Base-by-base conservation (phyloP, 2,113 vertebrate genomes). In the Elephantulus edwardii region DNA sequence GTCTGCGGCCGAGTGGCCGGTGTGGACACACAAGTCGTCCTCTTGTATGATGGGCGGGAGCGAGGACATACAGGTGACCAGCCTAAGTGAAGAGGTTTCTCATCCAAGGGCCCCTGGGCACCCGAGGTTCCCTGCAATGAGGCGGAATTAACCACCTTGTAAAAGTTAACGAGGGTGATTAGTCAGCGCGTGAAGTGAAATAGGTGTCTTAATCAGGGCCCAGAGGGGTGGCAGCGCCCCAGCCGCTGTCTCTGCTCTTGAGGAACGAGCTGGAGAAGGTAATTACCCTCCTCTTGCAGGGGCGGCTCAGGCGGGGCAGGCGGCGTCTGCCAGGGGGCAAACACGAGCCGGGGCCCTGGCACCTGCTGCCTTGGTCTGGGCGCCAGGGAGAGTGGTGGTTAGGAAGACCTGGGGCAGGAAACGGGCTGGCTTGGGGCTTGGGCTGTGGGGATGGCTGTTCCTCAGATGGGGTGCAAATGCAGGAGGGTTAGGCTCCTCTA, bases 141-240 rank as follows among this genome's bases (percentile, higher is more conserved):
- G 26, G 89, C 52, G 71, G 92, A 72, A 90, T 96, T 86, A 95
- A 83, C 93, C 91, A 92, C 87, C 92, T 86, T 72, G 81, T 93
- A 74, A 94, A 93, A 88, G 90, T 86, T 94, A 77, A 72, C 80
- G 80, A 88, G 62, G 42, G 76, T 35, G 58, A 91, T 90, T 90
- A 95, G 94, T 96, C 95, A 94, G 78, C 33, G n/a, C 24, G 74
- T 30, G 90, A 38, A 64, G 81, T 70, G 38, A 56, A 75, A 46
- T 12, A 88, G 85, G 94, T 40, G 26, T 83, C 77, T 82, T 88
- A 81, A 84, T 92, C 84, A 77, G 89, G 68, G 79, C 93, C 94
- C 87, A 2, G 81, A 80, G 95, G 70, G 46, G 35, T 5, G 35
- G 40, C 48, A 42, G 28, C 33, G 0, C 35, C 46, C 75, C 35